Evolutionary conservation across 2,797 vertebrate species (phyloP), one percentile per base, ranked within the genome.

Genomic region (Notamacropus eugenii): DNA sequence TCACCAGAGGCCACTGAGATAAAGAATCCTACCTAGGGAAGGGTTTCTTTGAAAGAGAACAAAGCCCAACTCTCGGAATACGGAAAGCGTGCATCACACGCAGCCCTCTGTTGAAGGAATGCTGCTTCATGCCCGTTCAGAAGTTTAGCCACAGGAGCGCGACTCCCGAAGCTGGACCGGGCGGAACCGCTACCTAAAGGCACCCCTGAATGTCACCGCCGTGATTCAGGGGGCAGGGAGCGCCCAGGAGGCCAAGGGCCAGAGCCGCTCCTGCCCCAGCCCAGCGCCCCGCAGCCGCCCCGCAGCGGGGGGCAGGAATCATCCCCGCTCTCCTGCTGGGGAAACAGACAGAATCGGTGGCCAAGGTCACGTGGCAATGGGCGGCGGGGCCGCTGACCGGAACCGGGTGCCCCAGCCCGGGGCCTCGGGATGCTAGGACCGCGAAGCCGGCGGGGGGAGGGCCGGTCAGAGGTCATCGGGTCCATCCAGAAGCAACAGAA

Each of bases 331-430:
- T 93, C 92, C 96, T 95, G 97, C 97, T 92, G 94, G 92, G 54
- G 95, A 95, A 97, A 96, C 34, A 96, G 67, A 74, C 91, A 95
- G 56, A 54, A 40, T 46, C 95, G 46, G 91, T 90, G 96, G 46
- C 96, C 98, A 97, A 98, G 97, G 98, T 98, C 97, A 97, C 95
- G 93, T 52, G 54, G 93, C 90, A 90, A 96, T 92, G 24, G 58
- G 55, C 24, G 94, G 54, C 58, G 62, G 92, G 54, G 55, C 55
- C 95, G 28, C 11, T 67, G 92, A 90, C 93, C 82, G 82, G 91
- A 95, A 67, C 52, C n/a, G 24, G 67, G n/a, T 46, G 1, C 24
- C n/a, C 19, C 22, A 24, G 19, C 2, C 19, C 67, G 3, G 19
- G 2, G 9, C 5, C 74, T 34, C 1, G 74, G 40, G 40, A 11